These are phyloP conservation scores for Emydura subglobosa DNA, from an alignment of 2,113 vertebrate genomes.

Conservation along the genomic window DNA sequence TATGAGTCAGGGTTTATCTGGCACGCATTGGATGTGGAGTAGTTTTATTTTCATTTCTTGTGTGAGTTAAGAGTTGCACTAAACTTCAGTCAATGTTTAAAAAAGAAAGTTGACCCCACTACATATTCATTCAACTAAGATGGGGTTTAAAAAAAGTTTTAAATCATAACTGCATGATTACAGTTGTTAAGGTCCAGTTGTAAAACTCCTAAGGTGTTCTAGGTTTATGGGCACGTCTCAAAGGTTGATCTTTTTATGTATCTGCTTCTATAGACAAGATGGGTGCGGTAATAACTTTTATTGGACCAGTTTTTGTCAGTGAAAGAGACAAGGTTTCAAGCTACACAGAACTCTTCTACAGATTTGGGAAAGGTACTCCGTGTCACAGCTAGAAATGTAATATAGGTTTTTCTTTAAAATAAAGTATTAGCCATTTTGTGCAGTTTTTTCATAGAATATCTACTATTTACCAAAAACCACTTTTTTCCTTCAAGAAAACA, in stretches of 20 bases:
- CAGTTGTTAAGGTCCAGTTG: neutral
- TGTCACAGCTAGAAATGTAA: neutral
- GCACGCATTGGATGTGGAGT: neutral
- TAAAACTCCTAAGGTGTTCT: neutral
- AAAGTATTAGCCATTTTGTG: neutral
- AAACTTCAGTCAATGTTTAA: accelerated
- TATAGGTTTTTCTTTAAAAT: neutral
- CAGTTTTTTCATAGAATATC: neutral
- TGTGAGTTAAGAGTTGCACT: neutral
- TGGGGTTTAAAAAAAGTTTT: no score
- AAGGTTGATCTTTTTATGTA: neutral
- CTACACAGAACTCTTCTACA: neutral
- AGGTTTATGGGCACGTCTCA: neutral
- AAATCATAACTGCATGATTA: neutral
- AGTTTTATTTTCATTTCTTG: neutral
- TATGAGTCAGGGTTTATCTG: constrained; percentile 25
- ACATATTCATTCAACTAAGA: neutral
- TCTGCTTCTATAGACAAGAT: neutral
- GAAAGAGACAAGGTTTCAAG: neutral
- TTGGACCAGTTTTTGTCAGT: neutral
- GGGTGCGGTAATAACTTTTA: neutral
- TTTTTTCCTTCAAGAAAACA: neutral
- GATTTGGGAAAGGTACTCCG: neutral
- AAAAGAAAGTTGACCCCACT: neutral
- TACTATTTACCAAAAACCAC: neutral